phyloP scores from a whole-genome alignment of 92 coral and sea anemone species.

The Zoanthus gigantus region DNA sequence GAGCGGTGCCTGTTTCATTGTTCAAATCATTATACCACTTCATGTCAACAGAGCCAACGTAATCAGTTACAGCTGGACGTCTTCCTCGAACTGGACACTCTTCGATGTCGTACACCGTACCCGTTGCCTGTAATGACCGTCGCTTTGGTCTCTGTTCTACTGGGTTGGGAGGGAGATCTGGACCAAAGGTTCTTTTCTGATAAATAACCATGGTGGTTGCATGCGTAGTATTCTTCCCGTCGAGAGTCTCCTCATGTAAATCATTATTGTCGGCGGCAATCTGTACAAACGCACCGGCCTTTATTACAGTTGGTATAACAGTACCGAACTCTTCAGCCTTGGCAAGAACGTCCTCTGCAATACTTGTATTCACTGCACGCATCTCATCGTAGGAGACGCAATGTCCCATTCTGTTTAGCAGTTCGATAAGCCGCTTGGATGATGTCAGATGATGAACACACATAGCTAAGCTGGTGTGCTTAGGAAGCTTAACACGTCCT shows the following conservation, averaged over 20 bases:
- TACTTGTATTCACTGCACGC: too few relatives aligned
- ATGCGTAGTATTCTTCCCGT: too few relatives aligned
- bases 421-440: conserved; percentile 43
- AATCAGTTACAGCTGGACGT: too few relatives aligned
- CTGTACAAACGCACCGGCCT: conserved; percentile 33
- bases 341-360: neutral
- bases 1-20: too few relatives aligned
- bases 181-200: conserved; percentile 37
- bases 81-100: conserved; percentile 54
- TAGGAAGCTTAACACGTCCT: conserved; percentile 53
- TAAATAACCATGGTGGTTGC: neutral
- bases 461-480: conserved; percentile 55
- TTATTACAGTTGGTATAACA: conserved; percentile 18
- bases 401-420: conserved; percentile 22
- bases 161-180: conserved; percentile 32
- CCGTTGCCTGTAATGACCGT: neutral
- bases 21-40: too few relatives aligned
- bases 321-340: conserved; percentile 43
- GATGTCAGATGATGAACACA: conserved; percentile 60
- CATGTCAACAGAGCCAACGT: too few relatives aligned
- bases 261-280: conserved; percentile 4
- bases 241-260: neutral
- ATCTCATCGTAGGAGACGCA: too few relatives aligned
- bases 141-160: neutral
- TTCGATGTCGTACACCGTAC: neutral